Percentiles rank a stretch among this genome's conserved stretches.
phyloP scores from a whole-genome alignment of 2,797 vertebrate species.

The Pseudomugil gertrudae region DNA sequence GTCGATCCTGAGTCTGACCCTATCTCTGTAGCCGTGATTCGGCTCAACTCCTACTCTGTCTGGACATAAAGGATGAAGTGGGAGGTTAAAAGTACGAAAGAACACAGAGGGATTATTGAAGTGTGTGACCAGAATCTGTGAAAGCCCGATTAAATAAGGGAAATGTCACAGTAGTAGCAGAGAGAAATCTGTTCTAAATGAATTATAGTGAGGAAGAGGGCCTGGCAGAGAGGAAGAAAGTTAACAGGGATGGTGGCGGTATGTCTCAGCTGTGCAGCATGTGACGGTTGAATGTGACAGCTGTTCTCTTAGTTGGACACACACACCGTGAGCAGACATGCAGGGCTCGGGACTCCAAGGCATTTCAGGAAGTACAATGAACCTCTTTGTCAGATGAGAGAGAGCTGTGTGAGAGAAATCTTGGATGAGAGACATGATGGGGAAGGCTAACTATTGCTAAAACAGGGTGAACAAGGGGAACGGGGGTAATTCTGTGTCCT shows the following conservation, averaged over 20 bases:
- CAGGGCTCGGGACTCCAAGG: slow-evolving; percentile 71
- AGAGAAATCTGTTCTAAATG: background rate
- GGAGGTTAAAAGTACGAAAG: slow-evolving; percentile 38
- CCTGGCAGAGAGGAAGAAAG: slow-evolving; percentile 19
- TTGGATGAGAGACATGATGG: slow-evolving; percentile 35
- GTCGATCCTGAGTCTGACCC: slow-evolving; percentile 5
- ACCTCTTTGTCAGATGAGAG: slow-evolving; percentile 73
- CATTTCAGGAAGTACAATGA: slow-evolving; percentile 79
- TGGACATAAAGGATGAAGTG: slow-evolving; percentile 49
- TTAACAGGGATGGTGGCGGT: slow-evolving; percentile 26
- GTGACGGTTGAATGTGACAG: slow-evolving; percentile 82
- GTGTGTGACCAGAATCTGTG: slow-evolving; percentile 19
- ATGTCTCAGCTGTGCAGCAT: slow-evolving; percentile 73
- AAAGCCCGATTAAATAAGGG: background rate
- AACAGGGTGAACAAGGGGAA: slow-evolving; percentile 27
- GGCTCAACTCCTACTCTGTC: slow-evolving; percentile 56
- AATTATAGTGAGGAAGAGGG: background rate
- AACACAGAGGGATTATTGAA: slow-evolving; percentile 15
- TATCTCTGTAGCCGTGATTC: background rate
- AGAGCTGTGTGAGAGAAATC: slow-evolving; percentile 49
- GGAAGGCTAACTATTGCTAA: background rate
- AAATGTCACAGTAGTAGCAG: background rate
- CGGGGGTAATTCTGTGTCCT: slow-evolving; percentile 41
- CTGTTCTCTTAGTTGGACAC: slow-evolving; percentile 78
- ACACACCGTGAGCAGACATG: slow-evolving; percentile 45